Percentiles rank a stretch among this genome's conserved stretches.
Evolutionary conservation across 2,888 invertebrate species (phyloP).

Genomic region (Eupithecia tripunctaria): DNA sequence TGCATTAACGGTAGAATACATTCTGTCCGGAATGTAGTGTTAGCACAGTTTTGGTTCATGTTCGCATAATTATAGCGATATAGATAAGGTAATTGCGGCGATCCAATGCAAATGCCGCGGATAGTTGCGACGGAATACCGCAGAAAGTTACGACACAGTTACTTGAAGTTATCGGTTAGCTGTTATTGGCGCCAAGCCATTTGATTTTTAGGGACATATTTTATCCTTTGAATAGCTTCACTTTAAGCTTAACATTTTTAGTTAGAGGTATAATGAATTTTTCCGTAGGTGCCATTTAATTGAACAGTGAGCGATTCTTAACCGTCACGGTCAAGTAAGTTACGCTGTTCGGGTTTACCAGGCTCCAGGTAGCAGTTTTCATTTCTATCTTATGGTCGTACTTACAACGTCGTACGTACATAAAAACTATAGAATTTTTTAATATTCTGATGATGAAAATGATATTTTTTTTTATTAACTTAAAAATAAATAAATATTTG

Average conservation of each 20-base stretch:
- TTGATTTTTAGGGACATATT: background rate
- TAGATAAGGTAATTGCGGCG: conserved; percentile 29
- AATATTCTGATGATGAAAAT: too few species aligned
- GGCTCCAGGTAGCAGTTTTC: background rate
- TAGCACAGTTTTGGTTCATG: conserved; percentile 20
- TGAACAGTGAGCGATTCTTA: background rate
- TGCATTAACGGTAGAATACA: background rate
- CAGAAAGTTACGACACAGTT: background rate
- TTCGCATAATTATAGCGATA: conserved; percentile 28
- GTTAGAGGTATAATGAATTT: background rate
- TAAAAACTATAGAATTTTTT: too few species aligned
- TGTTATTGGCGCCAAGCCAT: background rate
- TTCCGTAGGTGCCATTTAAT: background rate
- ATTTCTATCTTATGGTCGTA: background rate
- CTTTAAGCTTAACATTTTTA: background rate
- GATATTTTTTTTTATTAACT: too few species aligned
- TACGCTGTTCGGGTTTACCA: background rate
- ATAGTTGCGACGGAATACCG: conserved; percentile 17
- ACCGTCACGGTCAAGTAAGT: background rate
- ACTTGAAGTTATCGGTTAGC: background rate
- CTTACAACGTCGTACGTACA: too few species aligned
- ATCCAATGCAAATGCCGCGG: conserved; percentile 22
- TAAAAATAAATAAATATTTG: background rate
- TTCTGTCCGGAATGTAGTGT: background rate
- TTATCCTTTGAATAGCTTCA: background rate